Base-by-base conservation (phyloP, 53 echinoderm and acorn worm species). In the Paracentrotus lividus region DNA sequence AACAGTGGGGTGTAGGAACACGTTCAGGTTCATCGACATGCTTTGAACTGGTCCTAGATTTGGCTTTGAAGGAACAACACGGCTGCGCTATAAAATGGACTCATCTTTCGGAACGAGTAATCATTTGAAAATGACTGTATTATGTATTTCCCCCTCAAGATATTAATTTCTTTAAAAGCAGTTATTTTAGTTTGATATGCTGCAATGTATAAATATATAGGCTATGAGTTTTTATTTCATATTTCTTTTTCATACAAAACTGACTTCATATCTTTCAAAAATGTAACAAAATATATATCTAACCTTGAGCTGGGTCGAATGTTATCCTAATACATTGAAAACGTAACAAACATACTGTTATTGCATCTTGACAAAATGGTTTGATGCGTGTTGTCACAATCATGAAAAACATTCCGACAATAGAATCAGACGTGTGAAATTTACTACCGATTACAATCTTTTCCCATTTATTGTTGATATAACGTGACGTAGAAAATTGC, bases 341-440 rank as follows among this genome's bases (percentile, higher is more conserved):
- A n/a, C n/a, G n/a, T n/a, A n/a, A n/a, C n/a, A n/a, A n/a, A n/a
- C n/a, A n/a, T n/a, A 18, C 69, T 12, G 7, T 31, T 72, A 14
- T 32, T 27, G 40, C 20, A 40, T 72, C 40, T 40, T 40, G 40
- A 72, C 72, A 38, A n/a, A 72, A 72, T 72, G 64, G 8, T 6
- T 64, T 3, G 36, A 72, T 32, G 5, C 32, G n/a, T 32, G 40
- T 72, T 18, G 40, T 36, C 72, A 40, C 32, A 18, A 72, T 3
- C 6, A 21, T 36, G 27, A 14, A 4, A 81, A 9, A 49, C 45
- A 81, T 14, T 26, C 26, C 81, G 26, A 81, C 45, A 81, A 81
- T n/a, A 45, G n/a, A n/a, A 26, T 47, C 8, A 8, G 27, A 81
- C 81, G 81, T 81, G 81, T 81, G 81, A 81, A 81, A 81, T 81